These are phyloP conservation scores for Arctopsyche grandis DNA, from an alignment of 1,140 invertebrate genomes.

Conservation along the genomic window DNA sequence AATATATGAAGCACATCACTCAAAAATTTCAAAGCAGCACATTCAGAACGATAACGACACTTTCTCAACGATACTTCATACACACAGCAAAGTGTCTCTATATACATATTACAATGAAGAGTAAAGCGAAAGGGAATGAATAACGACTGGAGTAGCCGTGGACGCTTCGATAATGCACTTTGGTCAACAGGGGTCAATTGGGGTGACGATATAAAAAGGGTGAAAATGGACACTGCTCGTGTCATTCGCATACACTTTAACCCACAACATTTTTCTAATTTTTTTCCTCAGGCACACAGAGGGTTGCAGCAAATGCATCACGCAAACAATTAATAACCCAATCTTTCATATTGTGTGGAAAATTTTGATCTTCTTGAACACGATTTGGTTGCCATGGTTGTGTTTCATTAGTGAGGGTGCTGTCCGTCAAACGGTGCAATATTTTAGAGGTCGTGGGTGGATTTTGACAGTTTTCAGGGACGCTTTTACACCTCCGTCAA, in stretches of 20 bases:
- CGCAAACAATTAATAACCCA: no score
- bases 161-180: slow-evolving; percentile 29
- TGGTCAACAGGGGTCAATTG: slow-evolving; percentile 25
- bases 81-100: no score
- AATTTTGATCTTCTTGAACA: no score
- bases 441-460: not conserved
- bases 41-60: no score
- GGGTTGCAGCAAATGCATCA: not conserved
- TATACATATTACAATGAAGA: no score
- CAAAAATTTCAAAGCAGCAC: no score
- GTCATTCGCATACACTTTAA: slow-evolving; percentile 24
- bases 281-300: not conserved
- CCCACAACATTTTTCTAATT: not conserved
- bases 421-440: slow-evolving; percentile 10
- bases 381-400: no score
- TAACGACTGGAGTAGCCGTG: no score
- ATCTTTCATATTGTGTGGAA: no score
- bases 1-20: no score
- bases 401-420: not conserved
- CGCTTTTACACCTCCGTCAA: slow-evolving; percentile 40
- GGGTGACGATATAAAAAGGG: slow-evolving; percentile 16
- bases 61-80: no score
- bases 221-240: slow-evolving; percentile 35
- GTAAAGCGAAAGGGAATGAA: no score
- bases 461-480: slow-evolving; percentile 15